These are phyloP conservation scores for Cottoperca gobio DNA, from an alignment of 2,797 vertebrate species.

Conservation along the genomic window DNA sequence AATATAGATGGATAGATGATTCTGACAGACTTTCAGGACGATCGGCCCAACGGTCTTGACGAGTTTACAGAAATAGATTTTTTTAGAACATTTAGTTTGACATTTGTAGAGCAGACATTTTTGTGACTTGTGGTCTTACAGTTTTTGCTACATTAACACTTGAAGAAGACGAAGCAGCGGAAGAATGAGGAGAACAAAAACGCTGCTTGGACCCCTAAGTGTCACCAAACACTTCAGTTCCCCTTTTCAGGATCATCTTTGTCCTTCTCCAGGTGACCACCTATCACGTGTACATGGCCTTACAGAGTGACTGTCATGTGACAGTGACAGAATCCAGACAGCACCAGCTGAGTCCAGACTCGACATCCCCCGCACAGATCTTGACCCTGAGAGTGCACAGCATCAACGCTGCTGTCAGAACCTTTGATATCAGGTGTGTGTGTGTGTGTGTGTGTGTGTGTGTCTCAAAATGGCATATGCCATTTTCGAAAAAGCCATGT, in stretches of 20 bases:
- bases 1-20: no score
- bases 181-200: no score
- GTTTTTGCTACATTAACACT: not conserved
- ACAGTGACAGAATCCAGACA: constrained; percentile 90
- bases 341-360: constrained; percentile 90
- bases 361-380: constrained; percentile 89
- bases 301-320: constrained; percentile 91
- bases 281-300: constrained; percentile 88
- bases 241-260: not conserved
- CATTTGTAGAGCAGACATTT: not conserved
- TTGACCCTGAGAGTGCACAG: constrained; percentile 91
- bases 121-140: not conserved
- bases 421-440: constrained; percentile 90
- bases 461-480: no score
- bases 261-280: constrained; percentile 84
- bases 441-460: not conserved
- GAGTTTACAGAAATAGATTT: not conserved
- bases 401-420: constrained; percentile 82
- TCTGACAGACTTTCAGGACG: not conserved
- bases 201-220: no score
- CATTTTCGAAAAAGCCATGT: not conserved
- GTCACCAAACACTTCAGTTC: no score
- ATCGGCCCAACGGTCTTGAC: not conserved
- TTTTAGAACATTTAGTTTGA: not conserved
- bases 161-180: no score